phyloP scores from a whole-genome alignment of 2,797 vertebrate species.

The Sphenodon punctatus region DNA sequence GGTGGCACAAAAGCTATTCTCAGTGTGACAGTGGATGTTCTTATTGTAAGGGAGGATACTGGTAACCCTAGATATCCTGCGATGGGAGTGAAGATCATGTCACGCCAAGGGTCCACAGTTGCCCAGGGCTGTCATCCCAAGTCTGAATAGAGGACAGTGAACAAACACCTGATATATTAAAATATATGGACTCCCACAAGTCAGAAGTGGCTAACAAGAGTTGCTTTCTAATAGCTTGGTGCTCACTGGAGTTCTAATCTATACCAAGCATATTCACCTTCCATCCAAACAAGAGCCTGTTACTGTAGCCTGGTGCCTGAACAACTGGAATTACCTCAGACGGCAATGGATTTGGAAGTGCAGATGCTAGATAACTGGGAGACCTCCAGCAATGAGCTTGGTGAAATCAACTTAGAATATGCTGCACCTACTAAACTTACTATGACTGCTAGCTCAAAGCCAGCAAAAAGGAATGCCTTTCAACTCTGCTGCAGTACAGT shows the following conservation, averaged over 20 bases:
- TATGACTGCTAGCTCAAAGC: neutral
- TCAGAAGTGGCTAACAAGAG: neutral
- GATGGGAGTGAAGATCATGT: neutral
- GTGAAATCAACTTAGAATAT: rapidly evolving
- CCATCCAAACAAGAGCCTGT: neutral
- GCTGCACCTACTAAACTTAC: neutral
- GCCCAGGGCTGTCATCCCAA: neutral
- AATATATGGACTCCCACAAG: rapidly evolving
- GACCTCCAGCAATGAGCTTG: neutral
- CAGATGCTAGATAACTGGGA: neutral
- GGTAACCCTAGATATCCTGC: neutral
- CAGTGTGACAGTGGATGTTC: neutral
- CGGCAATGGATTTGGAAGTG: neutral
- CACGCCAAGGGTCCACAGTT: slow-evolving; percentile 1
- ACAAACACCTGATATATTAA: neutral
- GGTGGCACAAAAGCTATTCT: neutral
- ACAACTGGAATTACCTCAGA: rapidly evolving
- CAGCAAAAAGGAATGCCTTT: neutral
- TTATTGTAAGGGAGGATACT: neutral
- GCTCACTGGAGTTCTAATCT: neutral
- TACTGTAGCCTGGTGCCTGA: neutral
- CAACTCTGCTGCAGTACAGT: rapidly evolving
- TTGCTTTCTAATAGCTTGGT: rapidly evolving
- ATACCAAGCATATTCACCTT: neutral
- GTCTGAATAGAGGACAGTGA: neutral